Evolutionary conservation across 2,888 invertebrate species (phyloP).

Genomic region (Thymelicus acteon): DNA sequence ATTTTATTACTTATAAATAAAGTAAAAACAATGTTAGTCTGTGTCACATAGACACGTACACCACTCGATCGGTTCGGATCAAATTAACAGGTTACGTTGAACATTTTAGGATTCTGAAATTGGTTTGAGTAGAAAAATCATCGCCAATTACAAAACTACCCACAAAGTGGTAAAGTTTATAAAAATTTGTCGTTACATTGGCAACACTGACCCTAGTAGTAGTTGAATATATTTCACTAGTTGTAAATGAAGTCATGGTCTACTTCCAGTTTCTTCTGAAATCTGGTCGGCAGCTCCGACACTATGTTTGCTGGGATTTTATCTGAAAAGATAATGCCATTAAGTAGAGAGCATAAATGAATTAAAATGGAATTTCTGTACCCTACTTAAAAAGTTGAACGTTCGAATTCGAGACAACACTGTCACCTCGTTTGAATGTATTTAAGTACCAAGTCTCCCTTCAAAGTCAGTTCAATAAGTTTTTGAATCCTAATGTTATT

Average conservation of each 20-base stretch:
- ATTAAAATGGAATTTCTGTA: no score
- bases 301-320: constrained; percentile 92
- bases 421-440: no score
- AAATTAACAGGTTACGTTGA: neutral
- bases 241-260: constrained; percentile 73
- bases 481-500: no score
- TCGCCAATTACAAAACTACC: neutral
- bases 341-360: no score
- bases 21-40: constrained; percentile 2
- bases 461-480: no score
- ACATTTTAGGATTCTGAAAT: neutral
- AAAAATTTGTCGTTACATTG: neutral
- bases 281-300: constrained; percentile 89
- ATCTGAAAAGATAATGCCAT: constrained; percentile 81
- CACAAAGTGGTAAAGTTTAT: neutral
- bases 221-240: neutral
- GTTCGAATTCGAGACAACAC: no score
- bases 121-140: neutral
- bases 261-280: constrained; percentile 77
- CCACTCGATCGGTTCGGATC: neutral
- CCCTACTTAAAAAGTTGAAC: no score
- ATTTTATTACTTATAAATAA: constrained; percentile 7
- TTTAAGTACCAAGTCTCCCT: no score
- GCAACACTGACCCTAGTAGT: neutral
- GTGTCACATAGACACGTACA: neutral